Base-by-base conservation (phyloP, 1,140 invertebrate species). In the Planococcus citri region DNA sequence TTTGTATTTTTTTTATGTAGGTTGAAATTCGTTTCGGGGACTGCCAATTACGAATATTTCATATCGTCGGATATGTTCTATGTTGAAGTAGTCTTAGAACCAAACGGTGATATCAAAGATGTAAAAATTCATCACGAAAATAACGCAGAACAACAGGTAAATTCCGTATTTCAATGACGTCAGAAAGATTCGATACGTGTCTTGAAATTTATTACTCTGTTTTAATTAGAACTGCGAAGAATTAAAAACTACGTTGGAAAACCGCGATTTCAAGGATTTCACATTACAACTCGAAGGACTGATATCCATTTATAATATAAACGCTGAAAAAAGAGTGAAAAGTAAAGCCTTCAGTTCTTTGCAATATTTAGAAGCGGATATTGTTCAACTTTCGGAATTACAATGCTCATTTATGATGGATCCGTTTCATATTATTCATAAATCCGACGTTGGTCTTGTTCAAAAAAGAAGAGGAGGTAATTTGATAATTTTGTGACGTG, bases 51-150 rank as follows among this genome's bases (percentile, higher is more conserved):
- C 88, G 89, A 90, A 76, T 83, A 91, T 72, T 95, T 95, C 75
- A 95, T 97, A 78, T 94, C 90, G 25, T 95, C 92, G 0, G 94
- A 96, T 77, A 97, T 97, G 93, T 97, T 97, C 79, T 95, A 94
- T 78, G 83, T 97, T 72, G 93, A 97, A 82, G 89, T 97, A 72
- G 76, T 91, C 37, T 80, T 97, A 29, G 91, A 95, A 75, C 80
- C 85, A 0, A 86, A 83, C 70, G 94, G 92, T 57, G 83, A 84
- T 60, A 88, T 97, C 0, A 88, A 89, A 77, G 94, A 97, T 84
- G 93, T 96, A 0, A 95, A 95, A 81, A 90, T 95, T 74, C 89
- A 92, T 79, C 91, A 95, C 78, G 90, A 94, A 78, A 90, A 90
- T 74, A 90, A 88, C 75, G 81, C 81, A 27, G 84, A 85, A 68